Conservation (phyloP, 2,113 vertebrate genomes). For the Actenoides lindsayi region DNA sequence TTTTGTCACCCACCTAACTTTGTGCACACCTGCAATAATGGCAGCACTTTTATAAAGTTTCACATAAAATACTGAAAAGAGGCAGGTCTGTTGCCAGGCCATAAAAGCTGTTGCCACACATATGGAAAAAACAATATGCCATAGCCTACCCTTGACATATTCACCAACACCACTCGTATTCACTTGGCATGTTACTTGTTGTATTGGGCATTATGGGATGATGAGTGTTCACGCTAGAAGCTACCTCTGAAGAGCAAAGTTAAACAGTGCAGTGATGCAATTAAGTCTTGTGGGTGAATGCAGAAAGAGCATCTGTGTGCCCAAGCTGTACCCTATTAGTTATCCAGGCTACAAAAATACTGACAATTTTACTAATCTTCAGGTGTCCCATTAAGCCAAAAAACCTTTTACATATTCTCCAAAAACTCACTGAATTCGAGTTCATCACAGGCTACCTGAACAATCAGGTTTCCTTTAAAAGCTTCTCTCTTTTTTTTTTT, state of each 20-base stretch:
- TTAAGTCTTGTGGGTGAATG: background rate
- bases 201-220: rapidly evolving
- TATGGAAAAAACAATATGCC: conserved; percentile 4
- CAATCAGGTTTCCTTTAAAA: background rate
- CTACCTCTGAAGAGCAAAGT: background rate
- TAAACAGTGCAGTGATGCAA: background rate
- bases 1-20: background rate
- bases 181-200: background rate
- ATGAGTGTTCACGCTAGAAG: background rate
- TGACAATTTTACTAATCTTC: background rate
- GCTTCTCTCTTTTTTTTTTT: background rate
- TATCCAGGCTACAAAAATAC: background rate
- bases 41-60: background rate
- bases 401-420: background rate
- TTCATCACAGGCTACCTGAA: background rate
- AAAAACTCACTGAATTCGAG: background rate
- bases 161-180: background rate
- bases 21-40: background rate
- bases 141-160: background rate
- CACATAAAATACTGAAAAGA: conserved; percentile 11
- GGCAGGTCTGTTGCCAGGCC: conserved; percentile 17
- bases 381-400: background rate
- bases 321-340: background rate
- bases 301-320: background rate
- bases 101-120: conserved; percentile 32